Evolutionary conservation across 1,140 invertebrate genomes (phyloP), one percentile per base, ranked within the genome.

Genomic region (Halesus radiatus): DNA sequence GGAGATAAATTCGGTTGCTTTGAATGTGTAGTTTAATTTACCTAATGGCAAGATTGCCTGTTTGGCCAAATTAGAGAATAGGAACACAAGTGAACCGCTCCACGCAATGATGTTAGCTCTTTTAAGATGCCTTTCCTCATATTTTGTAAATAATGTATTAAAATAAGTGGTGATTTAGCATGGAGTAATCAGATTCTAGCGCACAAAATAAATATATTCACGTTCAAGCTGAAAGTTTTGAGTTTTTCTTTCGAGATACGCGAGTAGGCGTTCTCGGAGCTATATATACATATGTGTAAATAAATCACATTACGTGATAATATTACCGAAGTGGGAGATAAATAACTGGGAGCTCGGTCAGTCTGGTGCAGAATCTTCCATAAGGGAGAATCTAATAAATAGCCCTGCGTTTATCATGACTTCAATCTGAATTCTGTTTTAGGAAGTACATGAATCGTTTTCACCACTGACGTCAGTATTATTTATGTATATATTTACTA

Each of bases 261-360:
- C 23, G 58, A 22, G 60, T 64, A 26, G 23, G 60, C 60, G 23
- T 26, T 29, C 23, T 56, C 5, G 23, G 23, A 64, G 60, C 60
- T 22, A 64, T 62, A 62, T 29, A 64, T 45, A n/a, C n/a, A 45
- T 13, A 45, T 45, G 37, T 29, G 60, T 64, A 64, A 64, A 64
- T 64, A 64, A 64, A 64, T 64, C 29, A 64, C 23, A 26, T 26
- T 64, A 64, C 60, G 62, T 66, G 62, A 66, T 16, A 26, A 29
- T 66, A 29, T 15, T 66, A 66, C 29, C 22, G 32, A 29, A 29
- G 18, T 22, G 15, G 60, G 15, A 64, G 60, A 18, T 45, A 45
- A 45, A 45, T 45, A 45, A 45, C 37, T 22, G 54, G 16, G 4
- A 56, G 54, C n/a, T 56, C 54, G 54, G 54, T 56, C 54, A 56